Conservation (phyloP, 2,113 vertebrate genomes). For the Microcebus ravelobensis region DNA sequence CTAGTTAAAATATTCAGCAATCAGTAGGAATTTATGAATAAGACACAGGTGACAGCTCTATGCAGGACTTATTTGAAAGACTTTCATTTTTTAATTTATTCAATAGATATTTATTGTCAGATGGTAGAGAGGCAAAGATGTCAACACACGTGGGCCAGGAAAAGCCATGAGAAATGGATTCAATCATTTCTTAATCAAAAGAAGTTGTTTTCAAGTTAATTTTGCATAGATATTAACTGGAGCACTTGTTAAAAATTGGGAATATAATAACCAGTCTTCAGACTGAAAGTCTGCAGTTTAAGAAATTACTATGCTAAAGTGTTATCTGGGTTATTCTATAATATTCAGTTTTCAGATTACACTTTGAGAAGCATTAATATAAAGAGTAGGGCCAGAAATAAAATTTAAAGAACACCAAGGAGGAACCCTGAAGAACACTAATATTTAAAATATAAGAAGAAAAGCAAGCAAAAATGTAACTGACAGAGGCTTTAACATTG, state of each 20-base stretch:
- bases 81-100: slow-evolving; percentile 7
- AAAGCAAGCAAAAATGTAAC: not conserved
- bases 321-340: not conserved
- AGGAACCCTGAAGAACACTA: not conserved
- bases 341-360: not conserved
- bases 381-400: not conserved
- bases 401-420: not conserved
- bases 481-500: not conserved
- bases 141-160: not conserved
- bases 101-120: not conserved
- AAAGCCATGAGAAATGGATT: not conserved
- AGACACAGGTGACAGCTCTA: not conserved
- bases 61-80: not conserved
- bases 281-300: not conserved
- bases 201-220: not conserved
- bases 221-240: not conserved
- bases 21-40: not conserved
- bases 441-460: not conserved
- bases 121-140: not conserved
- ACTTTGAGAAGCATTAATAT: not conserved
- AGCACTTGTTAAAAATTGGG: not conserved
- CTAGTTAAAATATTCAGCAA: not conserved
- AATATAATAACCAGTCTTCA: not conserved
- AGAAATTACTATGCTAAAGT: not conserved
- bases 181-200: not conserved